Conservation (phyloP, 2,888 invertebrate species). For the Patella caerulea region DNA sequence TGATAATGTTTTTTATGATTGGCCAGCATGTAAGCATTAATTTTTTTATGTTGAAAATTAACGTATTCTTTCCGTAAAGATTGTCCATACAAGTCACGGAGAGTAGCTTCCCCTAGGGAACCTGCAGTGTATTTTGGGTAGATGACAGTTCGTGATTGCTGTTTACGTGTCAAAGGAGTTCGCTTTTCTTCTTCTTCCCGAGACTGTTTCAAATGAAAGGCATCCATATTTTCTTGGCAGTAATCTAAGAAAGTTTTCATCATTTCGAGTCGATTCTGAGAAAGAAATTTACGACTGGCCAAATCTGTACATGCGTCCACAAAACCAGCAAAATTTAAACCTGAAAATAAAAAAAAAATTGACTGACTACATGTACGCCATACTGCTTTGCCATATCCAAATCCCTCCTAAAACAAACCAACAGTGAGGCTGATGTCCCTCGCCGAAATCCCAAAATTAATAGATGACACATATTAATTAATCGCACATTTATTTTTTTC, state of each 20-base stretch:
- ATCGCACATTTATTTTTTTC: no score
- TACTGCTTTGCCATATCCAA: neutral
- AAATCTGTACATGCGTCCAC: slow-evolving; percentile 66
- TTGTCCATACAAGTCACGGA: neutral
- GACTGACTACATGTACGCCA: neutral
- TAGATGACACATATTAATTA: no score
- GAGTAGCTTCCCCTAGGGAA: neutral
- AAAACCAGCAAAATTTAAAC: slow-evolving; percentile 66
- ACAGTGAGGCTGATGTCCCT: no score
- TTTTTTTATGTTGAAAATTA: neutral
- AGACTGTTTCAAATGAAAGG: slow-evolving; percentile 30
- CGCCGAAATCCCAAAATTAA: no score
- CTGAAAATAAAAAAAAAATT: slow-evolving; percentile 39
- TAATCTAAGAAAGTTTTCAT: slow-evolving; percentile 57
- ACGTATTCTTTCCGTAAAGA: neutral
- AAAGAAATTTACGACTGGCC: slow-evolving; percentile 55
- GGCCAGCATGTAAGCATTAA: neutral
- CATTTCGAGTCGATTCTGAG: slow-evolving; percentile 45
- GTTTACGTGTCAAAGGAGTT: neutral
- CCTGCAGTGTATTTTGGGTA: neutral
- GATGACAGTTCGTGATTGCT: neutral
- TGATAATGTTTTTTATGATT: slow-evolving; percentile 3
- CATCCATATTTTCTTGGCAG: slow-evolving; percentile 52
- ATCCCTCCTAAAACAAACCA: neutral
- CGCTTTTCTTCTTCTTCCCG: neutral